Evolutionary conservation across 2,797 vertebrate species (phyloP).

Genomic region (Alectoris magna): DNA sequence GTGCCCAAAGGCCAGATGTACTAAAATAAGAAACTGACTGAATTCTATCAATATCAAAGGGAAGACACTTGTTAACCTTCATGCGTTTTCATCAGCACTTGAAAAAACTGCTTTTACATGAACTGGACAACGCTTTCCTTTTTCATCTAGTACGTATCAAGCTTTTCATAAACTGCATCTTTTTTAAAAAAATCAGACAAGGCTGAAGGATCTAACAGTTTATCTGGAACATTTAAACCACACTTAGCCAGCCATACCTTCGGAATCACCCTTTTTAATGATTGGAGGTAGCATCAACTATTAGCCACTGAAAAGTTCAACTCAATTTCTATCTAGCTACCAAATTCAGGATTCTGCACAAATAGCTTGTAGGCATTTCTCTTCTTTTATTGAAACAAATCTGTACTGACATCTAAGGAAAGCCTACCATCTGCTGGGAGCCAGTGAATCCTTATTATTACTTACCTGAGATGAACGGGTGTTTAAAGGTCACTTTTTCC

Average conservation of each 20-base stretch:
- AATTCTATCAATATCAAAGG: not conserved
- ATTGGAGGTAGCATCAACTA: not conserved
- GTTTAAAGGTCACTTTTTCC: slow-evolving; percentile 28
- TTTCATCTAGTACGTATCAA: not conserved
- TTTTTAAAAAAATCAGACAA: not conserved
- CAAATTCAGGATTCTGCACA: slow-evolving; percentile 12
- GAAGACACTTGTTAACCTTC: not conserved
- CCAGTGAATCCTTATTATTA: not conserved
- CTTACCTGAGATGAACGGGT: not conserved
- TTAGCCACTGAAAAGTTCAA: not conserved
- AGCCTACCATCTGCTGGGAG: slow-evolving; percentile 21
- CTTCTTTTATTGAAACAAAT: slow-evolving; percentile 26
- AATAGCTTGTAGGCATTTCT: slow-evolving; percentile 19
- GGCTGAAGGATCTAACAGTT: not conserved
- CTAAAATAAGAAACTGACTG: not conserved
- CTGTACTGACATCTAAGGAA: slow-evolving; percentile 17
- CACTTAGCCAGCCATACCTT: not conserved
- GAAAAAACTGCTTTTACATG: not conserved
- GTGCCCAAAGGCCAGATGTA: not conserved
- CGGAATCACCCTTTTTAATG: not conserved
- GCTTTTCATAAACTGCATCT: not conserved
- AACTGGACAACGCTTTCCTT: not conserved
- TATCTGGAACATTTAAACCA: not conserved
- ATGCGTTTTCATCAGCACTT: not conserved
- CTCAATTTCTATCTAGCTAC: not conserved